Base-by-base conservation (phyloP, 2,113 vertebrate species). In the Callionymus lyra region DNA sequence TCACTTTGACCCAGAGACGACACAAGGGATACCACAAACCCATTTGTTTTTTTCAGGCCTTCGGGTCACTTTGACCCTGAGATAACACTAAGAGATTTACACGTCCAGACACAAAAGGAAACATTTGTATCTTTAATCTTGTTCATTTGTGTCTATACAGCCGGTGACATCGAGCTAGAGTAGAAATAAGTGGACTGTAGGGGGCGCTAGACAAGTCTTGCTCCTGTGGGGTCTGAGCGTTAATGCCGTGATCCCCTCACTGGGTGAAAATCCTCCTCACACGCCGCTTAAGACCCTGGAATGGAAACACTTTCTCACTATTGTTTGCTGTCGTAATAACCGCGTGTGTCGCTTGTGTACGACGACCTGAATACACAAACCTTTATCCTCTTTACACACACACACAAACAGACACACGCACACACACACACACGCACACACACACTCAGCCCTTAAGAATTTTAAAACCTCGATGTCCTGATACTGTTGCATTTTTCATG, bases 391-490 rank as follows among this genome's bases (percentile, higher is more conserved):
- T 62, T 70, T 49, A 49, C 59, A 56, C 16, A 46, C 51, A 16
- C 47, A 52, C 49, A 38, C 42, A 15, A 47, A 37, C 34, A 35
- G 38, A 27, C 54, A 44, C 46, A 17, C 47, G 34, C 54, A 34
- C 45, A 21, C 58, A 54, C 16, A 44, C 43, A 35, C 35, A 16
- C 45, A 47, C 48, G 38, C 63, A 38, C 44, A 53, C 56, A 52
- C 44, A 31, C 39, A 38, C 53, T 45, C 38, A 63, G 65, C 70
- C 59, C 47, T 32, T 13, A 46, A 80, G 65, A 77, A 84, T 81
- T 84, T 69, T 78, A 69, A 83, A 83, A 75, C 67, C 76, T 60
- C 43, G 41, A 34, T 54, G 58, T 75, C 67, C 70, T 68, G 50
- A 67, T 57, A 68, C 63, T 59, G 49, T 68, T 79, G 64, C 66